Base-by-base conservation (phyloP, 2,797 vertebrate species). In the Tokudaia muenninki region DNA sequence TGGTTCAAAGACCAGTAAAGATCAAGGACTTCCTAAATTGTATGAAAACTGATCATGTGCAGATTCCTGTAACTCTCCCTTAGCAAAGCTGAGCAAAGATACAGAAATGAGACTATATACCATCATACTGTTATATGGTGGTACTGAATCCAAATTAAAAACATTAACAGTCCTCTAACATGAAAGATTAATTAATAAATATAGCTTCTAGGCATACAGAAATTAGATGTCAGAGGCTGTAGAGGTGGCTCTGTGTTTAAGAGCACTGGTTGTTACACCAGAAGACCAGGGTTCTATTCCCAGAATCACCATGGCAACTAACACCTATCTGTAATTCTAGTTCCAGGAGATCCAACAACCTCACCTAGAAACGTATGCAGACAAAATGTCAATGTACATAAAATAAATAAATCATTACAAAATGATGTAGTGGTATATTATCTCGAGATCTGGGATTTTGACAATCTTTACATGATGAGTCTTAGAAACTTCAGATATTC, bases 1-100 rank as follows among this genome's bases (percentile, higher is more conserved):
- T 52, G 14, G 52, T 96, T 44, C 92, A 41, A 74, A 90, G 75
- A 96, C 96, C 94, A 97, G 83, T 47, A 78, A 96, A 91, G 72
- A 14, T 84, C 55, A 37, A 94, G 79, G 63, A 1, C 26, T 50
- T 87, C 92, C 92, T 94, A 97, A 96, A 94, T 95, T 82, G 89
- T 41, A 87, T 0, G 29, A 92, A 96, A 82, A 3, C 2, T 70
- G 37, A 70, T 95, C 91, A 97, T 91, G 94, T 96, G 57, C 1
- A 6, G 26, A 87, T 83, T 22, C 24, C 41, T 90, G 34, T 10
- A 94, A 74, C 6, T 57, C 96, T 95, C 6, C 24, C 19, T 24
- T 8, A 94, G 91, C 55, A 93, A 97, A 88, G 47, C 37, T 92
- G 92, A 97, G 70, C 10, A 90, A 21, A 88, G 63, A 89, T 22